These are phyloP conservation scores for Desmophyllum pertusum DNA, from an alignment of 92 coral and sea anemone genomes.

Conservation along the genomic window DNA sequence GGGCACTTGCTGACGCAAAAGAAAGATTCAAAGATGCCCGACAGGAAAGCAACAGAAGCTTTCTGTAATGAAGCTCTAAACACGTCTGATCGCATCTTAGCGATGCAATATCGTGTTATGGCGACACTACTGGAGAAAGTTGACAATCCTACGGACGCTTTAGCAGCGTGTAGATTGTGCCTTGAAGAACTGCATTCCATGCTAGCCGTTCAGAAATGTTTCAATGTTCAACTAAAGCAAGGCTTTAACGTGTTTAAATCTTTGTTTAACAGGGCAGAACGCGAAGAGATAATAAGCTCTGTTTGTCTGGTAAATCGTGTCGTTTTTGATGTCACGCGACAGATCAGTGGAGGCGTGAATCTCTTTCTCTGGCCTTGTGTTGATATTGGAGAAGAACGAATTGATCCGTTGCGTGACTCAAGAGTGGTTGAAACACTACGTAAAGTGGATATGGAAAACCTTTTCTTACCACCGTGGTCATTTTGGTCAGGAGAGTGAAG, in stretches of 20 bases:
- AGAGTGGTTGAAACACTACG: not conserved
- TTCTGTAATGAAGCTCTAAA: slow-evolving; percentile 49
- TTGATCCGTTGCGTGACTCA: slow-evolving; percentile 24
- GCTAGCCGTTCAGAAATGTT: slow-evolving; percentile 30
- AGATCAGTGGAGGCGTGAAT: not conserved
- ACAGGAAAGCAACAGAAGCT: slow-evolving; percentile 50
- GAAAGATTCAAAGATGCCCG: slow-evolving; percentile 35
- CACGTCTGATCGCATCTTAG: slow-evolving; percentile 45
- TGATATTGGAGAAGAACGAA: not conserved
- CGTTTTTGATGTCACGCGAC: not conserved
- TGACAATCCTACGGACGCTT: slow-evolving; percentile 14
- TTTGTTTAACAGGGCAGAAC: not conserved
- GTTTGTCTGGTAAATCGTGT: not conserved
- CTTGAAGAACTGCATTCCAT: slow-evolving; percentile 52
- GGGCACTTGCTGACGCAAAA: not conserved
- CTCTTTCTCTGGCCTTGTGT: not conserved
- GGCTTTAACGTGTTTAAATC: not conserved
- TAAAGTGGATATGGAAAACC: not conserved
- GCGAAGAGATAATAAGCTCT: slow-evolving; percentile 6
- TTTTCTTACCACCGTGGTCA: slow-evolving; percentile 5
- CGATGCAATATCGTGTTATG: slow-evolving; percentile 49
- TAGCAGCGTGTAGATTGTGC: slow-evolving; percentile 32
- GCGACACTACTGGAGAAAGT: slow-evolving; percentile 40
- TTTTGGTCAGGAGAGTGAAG: slow-evolving; percentile 31
- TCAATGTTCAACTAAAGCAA: slow-evolving; percentile 6